These are phyloP conservation scores for Apotomis turbidana DNA, from an alignment of 2,888 invertebrate genomes.

Conservation along the genomic window DNA sequence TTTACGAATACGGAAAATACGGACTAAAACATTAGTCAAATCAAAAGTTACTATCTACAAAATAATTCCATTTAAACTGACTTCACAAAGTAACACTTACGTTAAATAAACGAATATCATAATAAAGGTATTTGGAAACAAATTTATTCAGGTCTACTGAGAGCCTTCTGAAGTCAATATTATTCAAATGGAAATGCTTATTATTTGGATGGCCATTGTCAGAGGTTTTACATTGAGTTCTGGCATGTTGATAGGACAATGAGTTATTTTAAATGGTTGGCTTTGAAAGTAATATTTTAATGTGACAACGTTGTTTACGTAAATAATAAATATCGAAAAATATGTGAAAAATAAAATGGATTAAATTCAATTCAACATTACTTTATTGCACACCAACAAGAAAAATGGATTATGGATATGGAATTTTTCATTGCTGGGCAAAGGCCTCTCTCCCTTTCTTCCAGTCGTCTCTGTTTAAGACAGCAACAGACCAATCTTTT, in stretches of 20 bases:
- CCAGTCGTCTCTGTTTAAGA: no score
- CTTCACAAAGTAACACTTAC: neutral
- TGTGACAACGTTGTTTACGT: neutral
- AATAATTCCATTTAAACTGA: neutral
- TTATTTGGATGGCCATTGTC: conserved; percentile 2
- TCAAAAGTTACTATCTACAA: neutral
- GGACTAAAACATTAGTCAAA: no score
- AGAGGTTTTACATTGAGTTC: neutral
- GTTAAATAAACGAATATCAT: conserved; percentile 10
- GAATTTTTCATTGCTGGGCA: no score
- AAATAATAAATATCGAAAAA: no score
- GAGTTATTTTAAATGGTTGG: neutral
- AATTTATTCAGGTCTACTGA: conserved; percentile 16
- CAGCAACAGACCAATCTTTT: no score
- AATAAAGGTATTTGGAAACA: conserved; percentile 15
- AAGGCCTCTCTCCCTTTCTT: no score
- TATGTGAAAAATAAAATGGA: no score
- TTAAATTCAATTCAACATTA: no score
- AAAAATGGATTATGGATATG: no score
- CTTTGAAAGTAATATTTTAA: neutral
- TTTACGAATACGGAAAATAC: no score
- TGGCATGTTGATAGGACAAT: neutral
- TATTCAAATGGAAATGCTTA: conserved; percentile 18
- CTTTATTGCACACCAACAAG: no score
- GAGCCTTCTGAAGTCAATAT: conserved; percentile 20